These are phyloP conservation scores for Chlorospingus semifuscus DNA, from an alignment of 2,797 vertebrate species.

Conservation along the genomic window DNA sequence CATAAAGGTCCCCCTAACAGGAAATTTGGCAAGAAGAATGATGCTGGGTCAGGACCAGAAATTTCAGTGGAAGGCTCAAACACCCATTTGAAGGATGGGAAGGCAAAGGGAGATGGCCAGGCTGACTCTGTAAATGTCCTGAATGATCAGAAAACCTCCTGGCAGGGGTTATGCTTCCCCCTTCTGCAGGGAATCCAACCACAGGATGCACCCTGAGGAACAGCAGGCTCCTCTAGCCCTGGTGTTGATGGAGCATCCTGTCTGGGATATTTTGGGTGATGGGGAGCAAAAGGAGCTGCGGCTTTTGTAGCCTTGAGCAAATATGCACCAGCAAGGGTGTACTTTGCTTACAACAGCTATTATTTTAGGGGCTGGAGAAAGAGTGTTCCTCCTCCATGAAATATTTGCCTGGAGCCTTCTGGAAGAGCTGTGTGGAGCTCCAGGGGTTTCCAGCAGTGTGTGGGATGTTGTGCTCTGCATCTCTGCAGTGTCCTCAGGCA, in stretches of 20 bases:
- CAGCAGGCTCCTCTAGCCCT: background rate
- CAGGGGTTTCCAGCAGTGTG: rapidly evolving
- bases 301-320: background rate
- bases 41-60: background rate
- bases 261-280: background rate
- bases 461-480: rapidly evolving
- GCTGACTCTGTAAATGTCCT: background rate
- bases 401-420: background rate
- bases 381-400: rapidly evolving
- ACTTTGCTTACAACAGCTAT: background rate
- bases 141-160: background rate
- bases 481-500: background rate
- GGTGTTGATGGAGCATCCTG: background rate
- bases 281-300: background rate
- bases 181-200: background rate
- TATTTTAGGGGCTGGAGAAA: background rate
- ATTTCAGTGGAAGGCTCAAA: background rate
- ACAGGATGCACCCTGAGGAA: background rate
- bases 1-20: background rate
- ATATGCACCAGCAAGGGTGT: background rate
- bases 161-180: background rate
- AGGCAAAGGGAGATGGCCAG: background rate
- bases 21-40: background rate
- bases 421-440: background rate
- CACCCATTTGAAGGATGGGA: background rate